A percentile compares a stretch with the other conserved stretches of the same genome.
Evolutionary conservation across 2,113 vertebrate species (phyloP).

Genomic region (Aphelocoma coerulescens): DNA sequence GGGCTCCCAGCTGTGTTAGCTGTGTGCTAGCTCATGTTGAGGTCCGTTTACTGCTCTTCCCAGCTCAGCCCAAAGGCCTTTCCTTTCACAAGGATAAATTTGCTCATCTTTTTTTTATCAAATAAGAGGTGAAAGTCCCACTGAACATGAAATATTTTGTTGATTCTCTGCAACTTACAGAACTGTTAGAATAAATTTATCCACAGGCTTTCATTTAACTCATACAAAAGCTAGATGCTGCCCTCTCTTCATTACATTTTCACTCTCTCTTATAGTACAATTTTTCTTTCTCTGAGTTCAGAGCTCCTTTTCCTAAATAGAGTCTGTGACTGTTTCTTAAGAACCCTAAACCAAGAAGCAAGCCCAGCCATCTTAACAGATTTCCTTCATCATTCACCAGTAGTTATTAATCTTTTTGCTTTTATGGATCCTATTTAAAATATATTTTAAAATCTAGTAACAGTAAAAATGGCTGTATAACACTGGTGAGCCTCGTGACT

Average conservation of each 20-base stretch:
- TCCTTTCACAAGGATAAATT: not conserved
- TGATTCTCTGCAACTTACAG: not conserved
- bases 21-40: not conserved
- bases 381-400: not conserved
- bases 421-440: not conserved
- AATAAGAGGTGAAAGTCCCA: not conserved
- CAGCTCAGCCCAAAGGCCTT: not conserved
- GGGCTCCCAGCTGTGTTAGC: not conserved
- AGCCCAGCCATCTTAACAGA: not conserved
- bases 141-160: not conserved
- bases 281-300: not conserved
- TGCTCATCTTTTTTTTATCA: not conserved
- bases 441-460: not conserved
- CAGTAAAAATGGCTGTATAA: not conserved
- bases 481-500: not conserved
- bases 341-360: not conserved
- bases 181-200: not conserved
- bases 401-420: not conserved
- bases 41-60: not conserved
- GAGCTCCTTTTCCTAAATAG: not conserved
- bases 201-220: not conserved
- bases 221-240: not conserved
- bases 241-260: not conserved
- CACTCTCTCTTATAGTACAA: not conserved
- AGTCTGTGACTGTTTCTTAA: not conserved